Evolutionary conservation across 2,797 vertebrate species (phyloP), one percentile per base, ranked within the genome.

Genomic region (Brotula barbata): DNA sequence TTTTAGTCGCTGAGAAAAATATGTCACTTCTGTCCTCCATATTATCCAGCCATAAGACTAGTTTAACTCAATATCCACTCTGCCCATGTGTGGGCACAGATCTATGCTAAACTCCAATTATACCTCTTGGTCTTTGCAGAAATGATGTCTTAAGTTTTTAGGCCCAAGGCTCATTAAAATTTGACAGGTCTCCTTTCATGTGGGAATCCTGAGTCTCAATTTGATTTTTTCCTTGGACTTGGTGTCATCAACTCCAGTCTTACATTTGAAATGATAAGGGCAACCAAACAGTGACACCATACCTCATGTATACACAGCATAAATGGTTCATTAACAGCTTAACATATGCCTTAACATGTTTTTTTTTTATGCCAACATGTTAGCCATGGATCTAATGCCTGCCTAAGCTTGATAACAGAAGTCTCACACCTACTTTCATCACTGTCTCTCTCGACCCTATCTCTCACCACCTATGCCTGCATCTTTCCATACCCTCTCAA

Each of bases 341-440:
- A 80, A 84, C 82, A 65, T 77, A 68, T 80, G 84, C 84, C n/a
- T n/a, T 80, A 84, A 83, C 62, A 71, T 80, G 71, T 60, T 77
- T 73, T 78, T 67, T 56, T 62, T 69, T 73, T 82, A 75, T 66
- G 75, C 68, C 69, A 66, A 73, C 58, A 36, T 17, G 52, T 43
- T 66, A 53, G 56, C 65, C 69, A 21, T 40, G 0, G 13, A 63
- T 68, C 73, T 74, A 78, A 85, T 80, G 66, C 64, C 41, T 36
- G 60, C 19, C 61, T 51, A 76, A 68, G 83, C 55, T 71, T 67
- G 55, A 11, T 9, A 16, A 45, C 53, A 63, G 53, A 62, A 54
- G 57, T 62, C 53, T 64, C 46, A 40, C 48, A 46, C 58, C 31
- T 47, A 22, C 25, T 14, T 16, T 17, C 14, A 7, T 66, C 58